Evolutionary conservation across 1,140 invertebrate genomes (phyloP), one percentile per base, ranked within the genome.

Genomic region (Geopemphigus sp.): DNA sequence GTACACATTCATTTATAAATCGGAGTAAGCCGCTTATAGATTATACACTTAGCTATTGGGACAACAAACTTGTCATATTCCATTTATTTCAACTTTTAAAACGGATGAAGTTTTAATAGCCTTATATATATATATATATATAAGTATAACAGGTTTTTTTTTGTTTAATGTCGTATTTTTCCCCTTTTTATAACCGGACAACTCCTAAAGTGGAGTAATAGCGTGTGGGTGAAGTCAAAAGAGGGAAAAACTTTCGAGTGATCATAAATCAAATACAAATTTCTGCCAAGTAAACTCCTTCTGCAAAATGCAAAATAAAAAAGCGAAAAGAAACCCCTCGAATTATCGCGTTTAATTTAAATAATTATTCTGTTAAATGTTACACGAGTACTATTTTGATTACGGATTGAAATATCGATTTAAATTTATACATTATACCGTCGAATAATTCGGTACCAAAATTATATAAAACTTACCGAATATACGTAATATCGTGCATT

Each of bases 271-370:
- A 68, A 68, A 22, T 15, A 50, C 66, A 47, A 68, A 68, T 26
- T 68, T 68, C 66, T 68, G 66, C 39, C 66, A 68, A 68, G 66
- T 68, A 68, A 68, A 68, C 45, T 68, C 66, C 66, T 68, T 68
- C 66, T 50, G 45, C 14, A 26, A 59, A 59, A 76, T 17, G 29
- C 24, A 32, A 56, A 73, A 56, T 29, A 19, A 72, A 72, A 73
- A 32, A 59, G 17, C 53, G 45, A 56, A 76, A 56, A 59, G 73
- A n/a, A 73, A 73, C 29, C 54, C 17, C 14, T 54, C 8, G 5
- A 76, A 59, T 76, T 45, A n/a, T 76, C 32, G 59, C n/a, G 32
- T 76, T 17, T 15, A 22, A 45, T 61, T 59, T 59, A 76, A 50
- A 76, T 76, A 76, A 76, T 59, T 76, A 59, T 59, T 39, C 56